phyloP scores from a whole-genome alignment of 2,797 vertebrate genomes.

The Merluccius polli region DNA sequence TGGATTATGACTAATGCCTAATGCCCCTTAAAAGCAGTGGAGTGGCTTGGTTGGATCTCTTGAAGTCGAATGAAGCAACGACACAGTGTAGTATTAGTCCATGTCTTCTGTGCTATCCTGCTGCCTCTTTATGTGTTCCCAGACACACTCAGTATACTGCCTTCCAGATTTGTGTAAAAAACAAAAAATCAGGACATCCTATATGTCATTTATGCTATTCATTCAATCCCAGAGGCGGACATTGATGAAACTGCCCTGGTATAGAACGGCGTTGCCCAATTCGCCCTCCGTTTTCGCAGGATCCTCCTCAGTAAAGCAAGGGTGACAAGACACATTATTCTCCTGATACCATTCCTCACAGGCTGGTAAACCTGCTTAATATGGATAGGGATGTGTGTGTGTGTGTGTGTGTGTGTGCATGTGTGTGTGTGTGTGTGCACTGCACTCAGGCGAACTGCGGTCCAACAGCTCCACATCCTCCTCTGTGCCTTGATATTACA shows the following conservation, averaged over 20 bases:
- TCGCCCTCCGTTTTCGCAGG: background rate
- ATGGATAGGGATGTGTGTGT: slow-evolving; percentile 32
- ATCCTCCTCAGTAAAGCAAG: slow-evolving; percentile 31
- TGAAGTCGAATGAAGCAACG: background rate
- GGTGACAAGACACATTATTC: slow-evolving; percentile 31
- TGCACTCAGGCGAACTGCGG: background rate
- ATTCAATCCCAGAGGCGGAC: slow-evolving; percentile 42
- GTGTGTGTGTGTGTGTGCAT: slow-evolving; percentile 8
- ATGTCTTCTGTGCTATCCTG: background rate
- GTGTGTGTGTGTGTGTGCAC: background rate
- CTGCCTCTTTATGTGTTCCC: background rate
- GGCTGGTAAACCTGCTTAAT: slow-evolving; percentile 27
- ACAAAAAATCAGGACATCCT: background rate
- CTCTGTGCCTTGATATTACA: slow-evolving; percentile 31
- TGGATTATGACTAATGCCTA: too few relatives aligned
- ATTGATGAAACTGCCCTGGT: slow-evolving; percentile 37
- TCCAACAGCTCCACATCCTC: too few relatives aligned
- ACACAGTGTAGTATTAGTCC: background rate
- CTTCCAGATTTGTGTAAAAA: background rate
- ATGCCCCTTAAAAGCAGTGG: background rate
- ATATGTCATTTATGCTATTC: background rate
- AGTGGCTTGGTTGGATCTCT: background rate
- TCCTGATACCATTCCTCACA: slow-evolving; percentile 28
- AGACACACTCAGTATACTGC: background rate
- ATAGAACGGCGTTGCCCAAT: slow-evolving; percentile 41